Percentiles rank a stretch among this genome's conserved stretches.
phyloP scores from a whole-genome alignment of 2,888 invertebrate genomes.

The Tortrix viridana region DNA sequence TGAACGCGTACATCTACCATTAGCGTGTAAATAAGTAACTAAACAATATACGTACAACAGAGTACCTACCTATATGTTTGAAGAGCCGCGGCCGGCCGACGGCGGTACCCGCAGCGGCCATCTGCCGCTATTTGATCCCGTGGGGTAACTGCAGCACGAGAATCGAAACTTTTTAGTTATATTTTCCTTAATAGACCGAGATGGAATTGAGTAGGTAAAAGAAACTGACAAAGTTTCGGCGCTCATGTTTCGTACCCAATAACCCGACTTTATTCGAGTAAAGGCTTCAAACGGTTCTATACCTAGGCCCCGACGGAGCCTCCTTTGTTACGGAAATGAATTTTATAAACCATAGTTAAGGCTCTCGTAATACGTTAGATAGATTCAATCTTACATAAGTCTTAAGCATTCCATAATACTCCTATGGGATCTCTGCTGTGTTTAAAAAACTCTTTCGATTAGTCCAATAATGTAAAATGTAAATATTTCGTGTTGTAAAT shows the following conservation, averaged over 20 bases:
- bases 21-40: constrained; percentile 39
- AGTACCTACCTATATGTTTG: constrained; percentile 41
- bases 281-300: neutral
- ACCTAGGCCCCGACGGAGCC: constrained; percentile 16
- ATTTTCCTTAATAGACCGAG: neutral
- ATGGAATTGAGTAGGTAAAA: neutral
- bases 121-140: neutral
- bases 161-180: neutral
- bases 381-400: constrained; percentile 78
- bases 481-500: constrained; percentile 54
- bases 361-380: constrained; percentile 72
- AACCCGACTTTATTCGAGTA: neutral
- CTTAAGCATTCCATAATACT: constrained; percentile 80
- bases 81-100: neutral
- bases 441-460: constrained; percentile 76
- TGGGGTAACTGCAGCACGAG: neutral
- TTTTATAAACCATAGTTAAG: constrained; percentile 50
- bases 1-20: constrained; percentile 36
- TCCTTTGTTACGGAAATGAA: constrained; percentile 29
- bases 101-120: neutral
- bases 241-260: neutral
- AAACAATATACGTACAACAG: constrained; percentile 49
- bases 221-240: too few relatives aligned
- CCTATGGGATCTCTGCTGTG: constrained; percentile 82
- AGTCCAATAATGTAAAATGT: constrained; percentile 63